phyloP scores from a whole-genome alignment of 2,113 vertebrate genomes.

The Opisthocomus hoazin region DNA sequence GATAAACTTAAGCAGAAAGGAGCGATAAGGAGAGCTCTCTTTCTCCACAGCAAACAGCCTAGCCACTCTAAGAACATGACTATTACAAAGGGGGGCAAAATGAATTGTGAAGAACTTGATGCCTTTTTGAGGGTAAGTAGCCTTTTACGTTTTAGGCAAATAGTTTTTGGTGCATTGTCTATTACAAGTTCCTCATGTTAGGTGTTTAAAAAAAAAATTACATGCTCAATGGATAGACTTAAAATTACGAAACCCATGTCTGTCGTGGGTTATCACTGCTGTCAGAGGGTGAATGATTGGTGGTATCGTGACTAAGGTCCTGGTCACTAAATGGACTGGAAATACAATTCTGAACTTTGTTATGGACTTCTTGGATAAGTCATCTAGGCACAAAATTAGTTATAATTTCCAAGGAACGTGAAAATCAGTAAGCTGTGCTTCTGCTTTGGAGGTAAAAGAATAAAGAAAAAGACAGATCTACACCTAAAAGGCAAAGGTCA shows the following conservation, averaged over 20 bases:
- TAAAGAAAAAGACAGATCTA: fast-evolving
- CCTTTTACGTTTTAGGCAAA: background rate
- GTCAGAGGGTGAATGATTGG: background rate
- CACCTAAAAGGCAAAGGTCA: background rate
- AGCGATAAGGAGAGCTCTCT: conserved; percentile 87
- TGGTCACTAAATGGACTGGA: background rate
- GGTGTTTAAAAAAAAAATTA: background rate
- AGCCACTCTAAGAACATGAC: conserved; percentile 87
- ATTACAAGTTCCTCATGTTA: background rate
- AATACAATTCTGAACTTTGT: background rate
- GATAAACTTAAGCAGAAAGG: conserved; percentile 97
- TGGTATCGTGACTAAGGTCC: background rate
- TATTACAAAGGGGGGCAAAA: conserved; percentile 70
- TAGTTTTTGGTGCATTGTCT: background rate
- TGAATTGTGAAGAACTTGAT: conserved; percentile 84
- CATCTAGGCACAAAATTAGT: background rate
- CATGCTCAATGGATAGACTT: background rate
- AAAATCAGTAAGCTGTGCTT: background rate
- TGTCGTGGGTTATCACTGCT: background rate
- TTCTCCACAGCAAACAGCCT: conserved; percentile 78
- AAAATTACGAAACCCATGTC: background rate
- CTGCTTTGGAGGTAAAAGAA: background rate
- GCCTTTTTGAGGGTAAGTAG: conserved; percentile 85
- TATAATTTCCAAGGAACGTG: background rate
- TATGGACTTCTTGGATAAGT: background rate